These are phyloP conservation scores for Perdita meconis DNA, from an alignment of 2,888 invertebrate species.

Conservation along the genomic window DNA sequence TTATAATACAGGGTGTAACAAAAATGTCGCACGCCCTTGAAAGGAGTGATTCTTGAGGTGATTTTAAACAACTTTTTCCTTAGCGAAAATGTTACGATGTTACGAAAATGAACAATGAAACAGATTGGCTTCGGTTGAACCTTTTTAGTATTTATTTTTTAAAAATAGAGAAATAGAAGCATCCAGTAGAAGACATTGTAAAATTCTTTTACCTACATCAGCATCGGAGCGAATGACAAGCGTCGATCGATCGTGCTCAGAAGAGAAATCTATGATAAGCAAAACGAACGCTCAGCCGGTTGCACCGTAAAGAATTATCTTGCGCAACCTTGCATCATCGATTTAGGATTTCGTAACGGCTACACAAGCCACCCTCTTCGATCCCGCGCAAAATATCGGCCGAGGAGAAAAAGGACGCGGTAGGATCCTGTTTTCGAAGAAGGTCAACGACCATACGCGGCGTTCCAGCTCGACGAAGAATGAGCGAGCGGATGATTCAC, in stretches of 20 bases:
- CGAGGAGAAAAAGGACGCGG: neutral
- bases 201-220: no score
- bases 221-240: neutral
- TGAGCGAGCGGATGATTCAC: neutral
- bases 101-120: no score
- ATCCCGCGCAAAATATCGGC: neutral
- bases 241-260: neutral
- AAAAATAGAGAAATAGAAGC: no score
- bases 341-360: conserved; percentile 12
- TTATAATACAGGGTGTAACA: no score
- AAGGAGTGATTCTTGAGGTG: no score
- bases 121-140: no score
- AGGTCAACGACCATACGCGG: conserved; percentile 17
- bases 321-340: conserved; percentile 21
- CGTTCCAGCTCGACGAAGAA: neutral
- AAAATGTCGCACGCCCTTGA: no score
- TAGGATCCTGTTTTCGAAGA: conserved; percentile 13
- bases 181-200: no score
- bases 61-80: no score
- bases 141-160: no score
- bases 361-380: conserved; percentile 3
- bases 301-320: conserved; percentile 13
- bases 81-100: no score
- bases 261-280: neutral
- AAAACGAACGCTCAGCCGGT: neutral